Evolutionary conservation across 2,113 vertebrate genomes (phyloP), one percentile per base, ranked within the genome.

Genomic region (Lynx canadensis): DNA sequence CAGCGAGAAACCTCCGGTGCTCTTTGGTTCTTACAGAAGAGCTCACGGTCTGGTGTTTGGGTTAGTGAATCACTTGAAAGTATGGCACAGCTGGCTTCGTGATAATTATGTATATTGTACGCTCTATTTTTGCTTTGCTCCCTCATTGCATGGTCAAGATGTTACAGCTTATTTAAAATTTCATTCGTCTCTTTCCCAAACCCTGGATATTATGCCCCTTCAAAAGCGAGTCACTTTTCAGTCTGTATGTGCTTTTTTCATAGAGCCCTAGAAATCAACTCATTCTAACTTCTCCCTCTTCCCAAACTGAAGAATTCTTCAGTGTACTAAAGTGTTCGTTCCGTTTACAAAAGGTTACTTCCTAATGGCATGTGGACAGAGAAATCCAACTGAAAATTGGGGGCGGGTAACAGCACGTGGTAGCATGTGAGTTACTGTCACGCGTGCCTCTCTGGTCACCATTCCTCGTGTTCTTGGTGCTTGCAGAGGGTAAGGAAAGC

Each of bases 141-240:
- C 91, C 12, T 95, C 73, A 81, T 79, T 63, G n/a, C 55, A 65
- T 94, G 38, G n/a, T 83, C 84, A 96, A 73, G 52, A 60, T 87
- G 25, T 84, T 74, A 83, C 0, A 29, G 10, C 92, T 88, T 80
- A 89, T 65, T 93, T 94, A 45, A 97, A 94, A 92, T 33, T 68
- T 71, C 76, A 80, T 88, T 60, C 65, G 14, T 94, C 31, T 93
- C 60, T 96, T 81, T 93, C 79, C 84, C 60, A 92, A 55, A 91
- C 21, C 23, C 7, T 69, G 90, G 38, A 15, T 79, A 79, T 83
- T 79, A 33, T 23, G 10, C 10, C 9, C 68, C 27, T 4, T 9
- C 10, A 18, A 36, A 60, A 4, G 41, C 41, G 73, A 93, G n/a
- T 69, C 63, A 52, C 48, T 94, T 94, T 91, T 84, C 88, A 85